A percentile compares a stretch with the other conserved stretches of the same genome.
Conservation (phyloP, 2,888 invertebrate genomes). For the Acanthosepion esculentum region DNA sequence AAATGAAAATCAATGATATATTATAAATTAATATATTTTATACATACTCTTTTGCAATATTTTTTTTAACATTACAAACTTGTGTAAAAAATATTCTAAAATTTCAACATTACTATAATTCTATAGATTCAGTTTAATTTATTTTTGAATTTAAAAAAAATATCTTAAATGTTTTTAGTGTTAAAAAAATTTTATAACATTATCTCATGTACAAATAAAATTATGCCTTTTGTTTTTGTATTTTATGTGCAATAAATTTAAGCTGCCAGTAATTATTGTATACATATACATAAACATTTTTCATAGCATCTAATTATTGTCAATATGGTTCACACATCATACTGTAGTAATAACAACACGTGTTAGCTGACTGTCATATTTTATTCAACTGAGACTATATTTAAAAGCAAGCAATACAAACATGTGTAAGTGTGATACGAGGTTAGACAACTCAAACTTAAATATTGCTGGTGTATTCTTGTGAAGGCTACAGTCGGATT, state of each 20-base stretch:
- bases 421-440: too few species aligned
- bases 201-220: background rate
- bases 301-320: background rate
- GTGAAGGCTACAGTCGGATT: too few species aligned
- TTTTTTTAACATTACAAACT: background rate
- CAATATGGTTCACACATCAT: too few species aligned
- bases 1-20: background rate
- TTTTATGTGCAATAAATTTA: background rate
- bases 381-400: too few species aligned
- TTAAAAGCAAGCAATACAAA: too few species aligned
- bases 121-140: background rate
- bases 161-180: background rate
- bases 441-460: too few species aligned
- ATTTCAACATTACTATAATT: background rate
- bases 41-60: background rate
- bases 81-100: background rate
- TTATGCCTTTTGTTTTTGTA: background rate
- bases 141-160: background rate
- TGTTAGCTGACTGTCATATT: too few species aligned
- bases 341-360: too few species aligned
- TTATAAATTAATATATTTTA: background rate
- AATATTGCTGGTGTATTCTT: too few species aligned
- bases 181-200: background rate
- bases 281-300: background rate
- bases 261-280: background rate